A percentile compares a stretch with the other conserved stretches of the same genome.
Evolutionary conservation across 2,888 invertebrate genomes (phyloP).

Genomic region (Hirtodrosophila histrioides): DNA sequence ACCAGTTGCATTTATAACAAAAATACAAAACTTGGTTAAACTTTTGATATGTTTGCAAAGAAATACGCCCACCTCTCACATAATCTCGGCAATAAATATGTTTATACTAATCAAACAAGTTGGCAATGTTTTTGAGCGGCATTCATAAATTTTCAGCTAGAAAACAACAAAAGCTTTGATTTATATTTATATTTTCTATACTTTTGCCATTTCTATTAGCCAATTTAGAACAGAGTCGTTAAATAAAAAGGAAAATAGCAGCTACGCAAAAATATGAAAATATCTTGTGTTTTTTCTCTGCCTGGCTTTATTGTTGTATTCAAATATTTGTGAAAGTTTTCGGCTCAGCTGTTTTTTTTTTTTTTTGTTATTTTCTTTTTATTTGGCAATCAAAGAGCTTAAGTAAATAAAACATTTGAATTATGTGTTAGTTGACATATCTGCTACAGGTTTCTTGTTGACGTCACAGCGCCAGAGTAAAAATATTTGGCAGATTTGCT

Average conservation of each 20-base stretch:
- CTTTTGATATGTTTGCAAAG: no score
- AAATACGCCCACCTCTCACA: slow-evolving; percentile 21
- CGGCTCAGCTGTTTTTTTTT: not conserved
- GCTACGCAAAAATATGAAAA: slow-evolving; percentile 10
- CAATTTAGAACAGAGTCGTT: slow-evolving; percentile 34
- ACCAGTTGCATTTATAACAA: not conserved
- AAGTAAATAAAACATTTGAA: slow-evolving; percentile 76
- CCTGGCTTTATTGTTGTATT: slow-evolving; percentile 26
- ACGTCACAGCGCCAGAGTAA: slow-evolving; percentile 50
- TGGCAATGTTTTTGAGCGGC: slow-evolving; percentile 29
- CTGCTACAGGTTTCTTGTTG: slow-evolving; percentile 38
- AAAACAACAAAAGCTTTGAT: slow-evolving; percentile 42
- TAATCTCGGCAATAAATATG: slow-evolving; percentile 33
- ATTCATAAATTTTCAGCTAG: no score
- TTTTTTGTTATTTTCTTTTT: slow-evolving; percentile 16
- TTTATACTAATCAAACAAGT: slow-evolving; percentile 35
- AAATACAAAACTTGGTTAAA: slow-evolving; percentile 14
- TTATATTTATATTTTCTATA: slow-evolving; percentile 31
- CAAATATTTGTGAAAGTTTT: slow-evolving; percentile 35
- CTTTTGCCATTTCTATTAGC: slow-evolving; percentile 19
- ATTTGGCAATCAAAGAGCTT: slow-evolving; percentile 55
- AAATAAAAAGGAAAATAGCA: slow-evolving; percentile 22
- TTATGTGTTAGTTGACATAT: slow-evolving; percentile 54
- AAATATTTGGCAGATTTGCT: slow-evolving; percentile 14
- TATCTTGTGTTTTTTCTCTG: slow-evolving; percentile 24